These are phyloP conservation scores for Acipenser transmontanus DNA, from an alignment of 2,797 vertebrate species.

Conservation along the genomic window DNA sequence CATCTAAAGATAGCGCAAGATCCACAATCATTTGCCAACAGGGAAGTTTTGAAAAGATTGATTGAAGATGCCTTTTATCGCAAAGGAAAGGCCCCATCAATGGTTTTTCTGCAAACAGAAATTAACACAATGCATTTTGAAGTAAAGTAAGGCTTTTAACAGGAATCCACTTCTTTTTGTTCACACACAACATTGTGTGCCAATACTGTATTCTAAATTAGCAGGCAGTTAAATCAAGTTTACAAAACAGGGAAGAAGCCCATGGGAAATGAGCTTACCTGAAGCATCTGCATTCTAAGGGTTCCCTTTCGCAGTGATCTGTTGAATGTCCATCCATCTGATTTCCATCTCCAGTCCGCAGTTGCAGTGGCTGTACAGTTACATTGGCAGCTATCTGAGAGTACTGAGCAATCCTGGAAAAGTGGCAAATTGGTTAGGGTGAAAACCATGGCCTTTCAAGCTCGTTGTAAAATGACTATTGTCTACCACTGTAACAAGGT, in stretches of 20 bases:
- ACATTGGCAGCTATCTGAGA: conserved; percentile 28
- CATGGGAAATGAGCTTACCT: conserved; percentile 49
- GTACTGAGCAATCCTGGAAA: conserved; percentile 37
- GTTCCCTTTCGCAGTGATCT: conserved; percentile 21
- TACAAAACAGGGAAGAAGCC: conserved; percentile 17
- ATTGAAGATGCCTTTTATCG: conserved; percentile 60
- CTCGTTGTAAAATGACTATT: conserved; percentile 24
- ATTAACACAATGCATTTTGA: conserved; percentile 62
- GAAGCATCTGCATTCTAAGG: conserved; percentile 22
- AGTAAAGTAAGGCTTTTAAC: conserved; percentile 39
- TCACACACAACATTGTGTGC: conserved; percentile 9
- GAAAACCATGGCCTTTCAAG: conserved; percentile 26
- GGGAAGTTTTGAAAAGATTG: conserved; percentile 57
- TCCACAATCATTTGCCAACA: conserved; percentile 48
- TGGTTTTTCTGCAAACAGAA: conserved; percentile 69
- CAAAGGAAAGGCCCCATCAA: conserved; percentile 61
- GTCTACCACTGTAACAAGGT: conserved; percentile 20
- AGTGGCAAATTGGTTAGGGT: conserved; percentile 35
- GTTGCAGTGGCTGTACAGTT: conserved; percentile 15
- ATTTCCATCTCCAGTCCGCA: conserved; percentile 25
- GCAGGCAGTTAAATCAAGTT: conserved; percentile 27
- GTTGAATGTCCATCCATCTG: conserved; percentile 24
- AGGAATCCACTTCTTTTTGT: conserved; percentile 16
- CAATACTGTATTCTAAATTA: conserved; percentile 9
- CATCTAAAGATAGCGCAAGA: conserved; percentile 35